Percentiles rank a stretch among this genome's conserved stretches.
phyloP scores from a whole-genome alignment of 1,140 invertebrate genomes.

The Drosophila chauvacae region DNA sequence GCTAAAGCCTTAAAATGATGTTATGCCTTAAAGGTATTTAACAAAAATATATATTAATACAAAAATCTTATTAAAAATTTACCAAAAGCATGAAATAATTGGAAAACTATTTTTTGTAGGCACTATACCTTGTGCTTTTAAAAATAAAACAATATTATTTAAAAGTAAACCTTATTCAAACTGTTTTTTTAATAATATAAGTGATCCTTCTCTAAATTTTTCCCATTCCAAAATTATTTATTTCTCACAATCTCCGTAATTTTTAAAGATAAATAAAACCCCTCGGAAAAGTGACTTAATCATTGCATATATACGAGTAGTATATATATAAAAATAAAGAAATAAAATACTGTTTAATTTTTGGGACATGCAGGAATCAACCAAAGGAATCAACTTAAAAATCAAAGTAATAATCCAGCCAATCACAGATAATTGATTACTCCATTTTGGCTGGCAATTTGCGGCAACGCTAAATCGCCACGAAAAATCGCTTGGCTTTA shows the following conservation, averaged over 20 bases:
- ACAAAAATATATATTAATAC: not conserved
- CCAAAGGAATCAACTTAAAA: conserved; percentile 6
- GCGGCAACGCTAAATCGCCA: not conserved
- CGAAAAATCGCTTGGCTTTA: conserved; percentile 21
- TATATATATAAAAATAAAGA: not conserved
- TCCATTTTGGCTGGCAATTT: conserved; percentile 17
- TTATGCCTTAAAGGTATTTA: not conserved
- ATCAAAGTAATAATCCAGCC: conserved; percentile 23
- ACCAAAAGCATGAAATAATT: not conserved
- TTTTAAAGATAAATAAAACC: not conserved
- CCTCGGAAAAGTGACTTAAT: not conserved
- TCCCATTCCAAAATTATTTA: not conserved
- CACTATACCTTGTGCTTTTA: too few species aligned
- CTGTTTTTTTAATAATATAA: not conserved
- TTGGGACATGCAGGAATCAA: not conserved
- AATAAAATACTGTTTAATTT: not conserved
- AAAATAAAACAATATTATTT: not conserved
- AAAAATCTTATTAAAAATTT: not conserved
- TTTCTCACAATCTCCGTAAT: too few species aligned
- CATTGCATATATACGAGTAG: too few species aligned
- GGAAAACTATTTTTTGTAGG: not conserved
- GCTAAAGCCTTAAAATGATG: not conserved
- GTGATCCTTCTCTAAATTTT: not conserved
- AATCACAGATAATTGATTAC: conserved; percentile 18
- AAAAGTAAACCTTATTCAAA: not conserved